Evolutionary conservation across 2,888 invertebrate species (phyloP), one percentile per base, ranked within the genome.

Genomic region (Polyommatus iphigenia): DNA sequence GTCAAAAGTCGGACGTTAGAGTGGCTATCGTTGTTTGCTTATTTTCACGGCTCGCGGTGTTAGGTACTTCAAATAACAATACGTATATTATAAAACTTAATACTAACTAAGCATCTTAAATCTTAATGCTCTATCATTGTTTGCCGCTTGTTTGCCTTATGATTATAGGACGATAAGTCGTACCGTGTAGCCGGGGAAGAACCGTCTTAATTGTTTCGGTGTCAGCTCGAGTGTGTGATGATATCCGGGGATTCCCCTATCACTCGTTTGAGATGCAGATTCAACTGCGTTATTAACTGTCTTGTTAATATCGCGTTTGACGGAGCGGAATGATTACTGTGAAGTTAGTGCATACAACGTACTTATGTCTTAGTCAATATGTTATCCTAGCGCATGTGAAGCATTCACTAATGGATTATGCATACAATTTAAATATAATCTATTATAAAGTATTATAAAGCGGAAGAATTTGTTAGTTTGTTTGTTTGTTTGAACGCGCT

Each of bases 211-310:
- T 67, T 67, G 67, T 62, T 62, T 62, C 62, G 62, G 62, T 15
- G 67, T 20, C 29, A 29, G 29, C 67, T 67, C 67, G 29, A 32
- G 29, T 67, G 67, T 67, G 29, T 29, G 29, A 67, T 29, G 67
- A 67, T 32, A 67, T 67, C 67, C 67, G 15, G 67, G 29, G 29
- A 29, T 67, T 29, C 24, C 29, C 29, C 29, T 62, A 29, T 67
- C 67, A 32, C 67, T 67, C 67, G 67, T 67, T 67, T 67, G 67
- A 67, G 67, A 67, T 67, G 67, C 67, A 29, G 67, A 67, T 32
- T 67, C 24, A 67, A 29, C 13, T 67, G 67, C 67, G 32, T 62
- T 67, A 32, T 67, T 18, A 67, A 67, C 67, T 67, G 29, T 67
- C 67, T 67, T 32, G 67, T 62, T 62, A 59, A 62, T 32, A 29